phyloP scores from a whole-genome alignment of 2,888 invertebrate genomes.

The Holacanthella duospinosa region DNA sequence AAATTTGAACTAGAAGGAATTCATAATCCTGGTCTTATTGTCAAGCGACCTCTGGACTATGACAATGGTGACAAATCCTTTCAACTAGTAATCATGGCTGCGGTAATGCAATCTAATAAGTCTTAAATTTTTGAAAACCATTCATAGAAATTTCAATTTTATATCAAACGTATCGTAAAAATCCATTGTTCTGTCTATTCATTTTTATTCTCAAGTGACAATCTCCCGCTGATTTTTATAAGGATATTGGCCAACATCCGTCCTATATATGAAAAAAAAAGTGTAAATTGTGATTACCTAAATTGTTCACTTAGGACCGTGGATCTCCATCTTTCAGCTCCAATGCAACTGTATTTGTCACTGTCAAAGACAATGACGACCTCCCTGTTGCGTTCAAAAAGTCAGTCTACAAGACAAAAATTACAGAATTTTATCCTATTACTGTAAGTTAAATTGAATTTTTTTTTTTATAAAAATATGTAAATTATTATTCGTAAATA shows the following conservation, averaged over 20 bases:
- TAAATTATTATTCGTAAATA: not conserved
- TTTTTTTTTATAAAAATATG: not conserved
- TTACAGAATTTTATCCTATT: conserved; percentile 71
- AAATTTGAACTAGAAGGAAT: conserved; percentile 60
- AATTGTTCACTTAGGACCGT: conserved; percentile 54
- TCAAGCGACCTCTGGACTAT: conserved; percentile 64
- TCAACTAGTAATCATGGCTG: conserved; percentile 60
- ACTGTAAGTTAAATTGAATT: conserved; percentile 51
- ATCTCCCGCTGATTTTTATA: too few relatives aligned
- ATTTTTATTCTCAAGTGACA: not conserved
- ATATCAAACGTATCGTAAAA: not conserved
- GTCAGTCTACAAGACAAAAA: conserved; percentile 65
- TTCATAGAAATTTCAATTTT: too few relatives aligned
- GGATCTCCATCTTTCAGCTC: conserved; percentile 64
- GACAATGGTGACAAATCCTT: conserved; percentile 70
- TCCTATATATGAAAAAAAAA: too few relatives aligned
- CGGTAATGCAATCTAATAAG: conserved; percentile 49
- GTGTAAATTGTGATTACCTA: too few relatives aligned
- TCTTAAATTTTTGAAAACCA: too few relatives aligned
- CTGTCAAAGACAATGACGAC: conserved; percentile 68
- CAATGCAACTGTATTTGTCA: conserved; percentile 60
- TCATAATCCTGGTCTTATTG: conserved; percentile 62
- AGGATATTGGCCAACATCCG: too few relatives aligned
- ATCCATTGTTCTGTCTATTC: not conserved
- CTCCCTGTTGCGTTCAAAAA: conserved; percentile 69